Evolutionary conservation across 2,113 vertebrate genomes (phyloP).

Genomic region (Muscicapa adusta): DNA sequence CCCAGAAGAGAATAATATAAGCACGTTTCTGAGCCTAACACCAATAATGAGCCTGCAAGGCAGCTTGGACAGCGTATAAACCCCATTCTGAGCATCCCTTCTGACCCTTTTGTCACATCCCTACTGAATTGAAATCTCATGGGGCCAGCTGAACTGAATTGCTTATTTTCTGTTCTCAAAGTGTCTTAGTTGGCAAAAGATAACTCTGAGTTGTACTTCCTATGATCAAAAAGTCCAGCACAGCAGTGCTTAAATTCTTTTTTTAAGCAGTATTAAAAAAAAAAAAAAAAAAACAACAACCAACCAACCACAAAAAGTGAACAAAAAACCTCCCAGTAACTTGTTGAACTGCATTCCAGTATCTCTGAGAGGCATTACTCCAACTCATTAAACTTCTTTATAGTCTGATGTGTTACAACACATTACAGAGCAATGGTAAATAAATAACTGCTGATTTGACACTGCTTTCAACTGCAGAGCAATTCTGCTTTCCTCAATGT

Average conservation of each 20-base stretch:
- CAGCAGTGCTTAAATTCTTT: background rate
- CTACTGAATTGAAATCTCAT: background rate
- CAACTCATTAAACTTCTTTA: slow-evolving; percentile 37
- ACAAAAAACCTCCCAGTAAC: background rate
- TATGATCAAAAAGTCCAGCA: background rate
- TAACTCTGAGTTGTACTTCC: background rate
- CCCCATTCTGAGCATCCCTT: background rate
- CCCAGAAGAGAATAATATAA: background rate
- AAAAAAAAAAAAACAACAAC: no score
- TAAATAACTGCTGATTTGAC: slow-evolving; percentile 55
- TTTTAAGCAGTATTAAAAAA: background rate
- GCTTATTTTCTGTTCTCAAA: background rate
- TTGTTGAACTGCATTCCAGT: background rate
- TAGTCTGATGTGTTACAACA: background rate
- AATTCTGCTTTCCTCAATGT: slow-evolving; percentile 21
- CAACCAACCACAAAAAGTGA: background rate
- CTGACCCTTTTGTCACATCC: background rate
- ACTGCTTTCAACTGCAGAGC: slow-evolving; percentile 26
- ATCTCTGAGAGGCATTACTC: background rate
- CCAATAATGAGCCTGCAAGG: background rate
- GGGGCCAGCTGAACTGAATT: background rate
- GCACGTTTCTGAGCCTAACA: background rate
- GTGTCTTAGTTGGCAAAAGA: background rate
- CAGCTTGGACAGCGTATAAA: background rate
- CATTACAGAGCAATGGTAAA: slow-evolving; percentile 8